Percentiles rank a stretch among this genome's conserved stretches.
Evolutionary conservation across 2,797 vertebrate genomes (phyloP).

Genomic region (Chiloscyllium punctatum): DNA sequence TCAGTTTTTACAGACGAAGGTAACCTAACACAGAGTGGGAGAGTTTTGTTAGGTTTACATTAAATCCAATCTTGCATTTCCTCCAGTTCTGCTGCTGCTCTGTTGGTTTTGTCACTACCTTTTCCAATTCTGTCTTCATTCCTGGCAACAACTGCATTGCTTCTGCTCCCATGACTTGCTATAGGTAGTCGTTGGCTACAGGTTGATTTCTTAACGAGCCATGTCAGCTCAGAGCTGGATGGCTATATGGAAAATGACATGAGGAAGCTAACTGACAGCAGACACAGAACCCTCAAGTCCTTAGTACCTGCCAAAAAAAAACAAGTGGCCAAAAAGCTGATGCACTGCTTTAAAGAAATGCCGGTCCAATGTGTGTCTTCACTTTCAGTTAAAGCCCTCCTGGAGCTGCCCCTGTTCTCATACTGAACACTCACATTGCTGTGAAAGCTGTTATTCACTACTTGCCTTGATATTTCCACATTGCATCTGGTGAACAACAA

Average conservation of each 20-base stretch:
- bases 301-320: neutral
- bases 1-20: neutral
- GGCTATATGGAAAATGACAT: neutral
- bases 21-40: no score
- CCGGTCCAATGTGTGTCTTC: neutral
- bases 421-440: neutral
- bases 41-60: neutral
- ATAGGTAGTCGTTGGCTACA: neutral
- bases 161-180: neutral
- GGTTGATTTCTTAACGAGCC: neutral
- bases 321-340: neutral
- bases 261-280: neutral
- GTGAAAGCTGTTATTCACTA: neutral
- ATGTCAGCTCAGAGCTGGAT: neutral
- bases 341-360: neutral
- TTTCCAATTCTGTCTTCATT: neutral
- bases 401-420: neutral
- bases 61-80: neutral
- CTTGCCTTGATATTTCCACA: conserved; percentile 31
- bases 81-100: neutral
- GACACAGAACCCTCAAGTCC: neutral
- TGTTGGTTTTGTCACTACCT: neutral
- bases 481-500: neutral
- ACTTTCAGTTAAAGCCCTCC: neutral
- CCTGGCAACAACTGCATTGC: neutral